phyloP scores from a whole-genome alignment of 92 coral and sea anemone species.

The Palythoa grandiflora region DNA sequence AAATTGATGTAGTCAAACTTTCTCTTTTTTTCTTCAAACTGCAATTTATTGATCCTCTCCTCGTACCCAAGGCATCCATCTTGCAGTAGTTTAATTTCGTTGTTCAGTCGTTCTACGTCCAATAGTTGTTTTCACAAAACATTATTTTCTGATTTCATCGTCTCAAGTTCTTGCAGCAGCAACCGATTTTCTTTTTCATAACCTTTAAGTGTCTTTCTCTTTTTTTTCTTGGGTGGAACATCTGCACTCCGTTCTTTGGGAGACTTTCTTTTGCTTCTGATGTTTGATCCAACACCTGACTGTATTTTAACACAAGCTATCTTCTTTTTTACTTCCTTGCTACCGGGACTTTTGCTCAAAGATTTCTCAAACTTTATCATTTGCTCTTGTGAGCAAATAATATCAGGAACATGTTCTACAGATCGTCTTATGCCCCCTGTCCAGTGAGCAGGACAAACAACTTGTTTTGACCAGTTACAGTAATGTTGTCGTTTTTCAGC shows the following conservation, averaged over 20 bases:
- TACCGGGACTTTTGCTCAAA: slow-evolving; percentile 39
- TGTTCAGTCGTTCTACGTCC: slow-evolving; percentile 46
- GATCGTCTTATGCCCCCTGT: slow-evolving; percentile 61
- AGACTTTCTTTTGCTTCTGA: slow-evolving; percentile 51
- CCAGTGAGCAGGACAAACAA: slow-evolving; percentile 59
- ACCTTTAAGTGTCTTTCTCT: slow-evolving; percentile 24
- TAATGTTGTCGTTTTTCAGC: too few relatives aligned
- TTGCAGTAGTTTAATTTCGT: slow-evolving; percentile 57
- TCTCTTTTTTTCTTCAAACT: slow-evolving; percentile 16
- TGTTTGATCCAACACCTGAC: slow-evolving; percentile 32
- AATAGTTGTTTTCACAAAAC: slow-evolving; percentile 38
- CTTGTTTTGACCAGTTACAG: too few relatives aligned
- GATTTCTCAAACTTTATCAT: slow-evolving; percentile 51
- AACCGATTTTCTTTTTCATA: slow-evolving; percentile 54
- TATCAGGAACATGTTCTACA: slow-evolving; percentile 48
- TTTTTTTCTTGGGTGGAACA: slow-evolving; percentile 46
- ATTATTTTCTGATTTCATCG: slow-evolving; percentile 58
- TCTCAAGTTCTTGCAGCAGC: slow-evolving; percentile 46
- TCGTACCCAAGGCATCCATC: slow-evolving; percentile 42
- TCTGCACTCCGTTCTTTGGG: slow-evolving; percentile 53
- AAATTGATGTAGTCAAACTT: slow-evolving; percentile 40
- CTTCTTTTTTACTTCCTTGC: slow-evolving; percentile 56
- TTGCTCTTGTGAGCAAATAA: slow-evolving; percentile 61
- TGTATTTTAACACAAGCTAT: slow-evolving; percentile 55
- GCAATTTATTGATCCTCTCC: slow-evolving; percentile 33